Evolutionary conservation across 2,888 invertebrate genomes (phyloP), one percentile per base, ranked within the genome.

Genomic region (Drosophila prostipennis): DNA sequence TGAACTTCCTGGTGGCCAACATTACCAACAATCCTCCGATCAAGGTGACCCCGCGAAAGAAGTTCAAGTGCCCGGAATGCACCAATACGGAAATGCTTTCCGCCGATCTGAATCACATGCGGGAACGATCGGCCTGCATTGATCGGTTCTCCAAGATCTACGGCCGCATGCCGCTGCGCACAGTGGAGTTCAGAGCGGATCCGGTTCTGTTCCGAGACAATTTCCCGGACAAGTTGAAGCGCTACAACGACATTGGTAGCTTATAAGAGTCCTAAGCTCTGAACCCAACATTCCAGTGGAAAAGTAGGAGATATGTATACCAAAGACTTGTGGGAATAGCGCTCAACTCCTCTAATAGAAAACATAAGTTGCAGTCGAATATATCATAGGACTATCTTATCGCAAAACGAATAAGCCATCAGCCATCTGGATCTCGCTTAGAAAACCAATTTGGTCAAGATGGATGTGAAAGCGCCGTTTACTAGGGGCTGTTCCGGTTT

Each of bases 41-140:
- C 60, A 97, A 97, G 93, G 98, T 98, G 34, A 96, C 98, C 0
- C 98, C 98, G 0, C 94, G 98, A 5, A 98, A 99, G 91, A 99
- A 99, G 91, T 99, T 99, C 93, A 98, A 98, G 91, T 99, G 98
- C 90, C 98, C 98, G 0, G 97, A 98, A 91, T 98, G 98, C 92
- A 96, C 95, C 3, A 97, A 97, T 91, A 97, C 96, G 0, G 98
- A 98, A 92, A 98, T 98, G 97, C 91, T 99, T 7, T 98, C 98
- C 0, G 97, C 98, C 0, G 98, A 98, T 92, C 94, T 96, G 36
- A 95, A 96, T 34, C 98, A 99, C 91, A 98, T 99, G 98, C 94
- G 96, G 3, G 97, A 97, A 90, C 93, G 99, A 5, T 97, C 98
- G 0, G 95, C 96, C 29, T 99, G 98, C 90, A 96, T 99, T 42